Percentiles rank a stretch among this genome's conserved stretches.
These are phyloP conservation scores for Pterocles orientalis DNA, from an alignment of 2,113 vertebrate genomes.

Conservation along the genomic window DNA sequence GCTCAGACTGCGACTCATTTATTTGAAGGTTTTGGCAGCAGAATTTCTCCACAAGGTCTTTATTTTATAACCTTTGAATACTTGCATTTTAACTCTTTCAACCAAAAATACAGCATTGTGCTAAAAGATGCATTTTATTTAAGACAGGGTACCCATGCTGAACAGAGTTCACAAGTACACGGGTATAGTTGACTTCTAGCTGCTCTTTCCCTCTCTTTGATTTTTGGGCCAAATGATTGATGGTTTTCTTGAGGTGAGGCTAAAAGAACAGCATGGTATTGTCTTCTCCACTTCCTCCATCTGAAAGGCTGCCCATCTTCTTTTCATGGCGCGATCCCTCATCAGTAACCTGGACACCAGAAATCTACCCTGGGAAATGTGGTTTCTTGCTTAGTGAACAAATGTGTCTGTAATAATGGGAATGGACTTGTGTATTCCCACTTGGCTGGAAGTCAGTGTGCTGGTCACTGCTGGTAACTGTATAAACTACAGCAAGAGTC, in stretches of 20 bases:
- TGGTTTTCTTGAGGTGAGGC: background rate
- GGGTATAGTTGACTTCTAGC: background rate
- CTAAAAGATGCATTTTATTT: background rate
- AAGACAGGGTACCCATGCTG: background rate
- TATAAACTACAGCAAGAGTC: background rate
- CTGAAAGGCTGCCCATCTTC: background rate
- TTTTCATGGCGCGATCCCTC: background rate
- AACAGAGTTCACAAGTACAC: background rate
- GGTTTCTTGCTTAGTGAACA: background rate
- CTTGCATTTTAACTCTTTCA: conserved; percentile 58
- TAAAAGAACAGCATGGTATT: fast-evolving
- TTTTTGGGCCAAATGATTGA: background rate
- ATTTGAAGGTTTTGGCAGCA: conserved; percentile 54
- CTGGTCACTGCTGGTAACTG: background rate
- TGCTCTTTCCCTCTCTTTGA: background rate
- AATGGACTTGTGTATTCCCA: background rate
- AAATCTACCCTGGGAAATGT: background rate
- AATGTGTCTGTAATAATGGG: background rate
- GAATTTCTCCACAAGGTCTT: background rate
- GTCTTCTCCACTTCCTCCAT: background rate
- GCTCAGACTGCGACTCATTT: conserved; percentile 30
- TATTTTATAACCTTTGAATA: conserved; percentile 31
- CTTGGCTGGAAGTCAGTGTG: background rate
- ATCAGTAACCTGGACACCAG: background rate
- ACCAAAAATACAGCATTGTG: background rate